phyloP scores from a whole-genome alignment of 2,888 invertebrate genomes.

The Charanyca ferruginea region DNA sequence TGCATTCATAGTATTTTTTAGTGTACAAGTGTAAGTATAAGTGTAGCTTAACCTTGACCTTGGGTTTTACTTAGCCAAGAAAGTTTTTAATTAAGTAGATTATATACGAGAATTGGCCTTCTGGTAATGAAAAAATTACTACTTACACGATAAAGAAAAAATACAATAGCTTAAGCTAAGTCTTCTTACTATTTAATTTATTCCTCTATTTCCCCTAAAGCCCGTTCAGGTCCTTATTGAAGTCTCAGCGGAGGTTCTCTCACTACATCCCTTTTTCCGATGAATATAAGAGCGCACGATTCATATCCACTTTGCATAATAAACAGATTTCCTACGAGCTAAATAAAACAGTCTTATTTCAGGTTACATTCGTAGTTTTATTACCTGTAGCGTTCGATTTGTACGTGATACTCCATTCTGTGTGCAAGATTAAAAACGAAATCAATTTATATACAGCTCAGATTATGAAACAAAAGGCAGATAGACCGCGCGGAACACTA shows the following conservation, averaged over 20 bases:
- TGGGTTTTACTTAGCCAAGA: no score
- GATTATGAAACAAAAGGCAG: no score
- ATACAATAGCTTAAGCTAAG: slow-evolving; percentile 6
- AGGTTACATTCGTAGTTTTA: slow-evolving; percentile 1
- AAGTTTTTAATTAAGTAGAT: no score
- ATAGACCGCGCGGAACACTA: no score
- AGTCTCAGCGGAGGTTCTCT: slow-evolving; percentile 45
- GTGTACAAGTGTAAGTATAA: no score
- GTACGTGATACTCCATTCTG: slow-evolving; percentile 1
- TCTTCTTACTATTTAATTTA: slow-evolving; percentile 56
- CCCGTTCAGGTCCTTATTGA: slow-evolving; percentile 59
- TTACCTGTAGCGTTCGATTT: not conserved
- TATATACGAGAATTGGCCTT: no score
- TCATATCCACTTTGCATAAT: slow-evolving; percentile 61
- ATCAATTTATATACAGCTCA: not conserved
- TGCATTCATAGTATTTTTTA: no score
- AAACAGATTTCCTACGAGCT: slow-evolving; percentile 50
- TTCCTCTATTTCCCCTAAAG: slow-evolving; percentile 54
- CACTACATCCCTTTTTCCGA: slow-evolving; percentile 32
- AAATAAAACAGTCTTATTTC: slow-evolving; percentile 30
- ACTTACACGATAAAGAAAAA: not conserved
- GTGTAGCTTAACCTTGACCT: no score
- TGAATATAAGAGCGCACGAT: slow-evolving; percentile 53
- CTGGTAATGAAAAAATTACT: not conserved
- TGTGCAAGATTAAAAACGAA: not conserved